Base-by-base conservation (phyloP, 2,888 invertebrate species). In the Plemyria rubiginata region DNA sequence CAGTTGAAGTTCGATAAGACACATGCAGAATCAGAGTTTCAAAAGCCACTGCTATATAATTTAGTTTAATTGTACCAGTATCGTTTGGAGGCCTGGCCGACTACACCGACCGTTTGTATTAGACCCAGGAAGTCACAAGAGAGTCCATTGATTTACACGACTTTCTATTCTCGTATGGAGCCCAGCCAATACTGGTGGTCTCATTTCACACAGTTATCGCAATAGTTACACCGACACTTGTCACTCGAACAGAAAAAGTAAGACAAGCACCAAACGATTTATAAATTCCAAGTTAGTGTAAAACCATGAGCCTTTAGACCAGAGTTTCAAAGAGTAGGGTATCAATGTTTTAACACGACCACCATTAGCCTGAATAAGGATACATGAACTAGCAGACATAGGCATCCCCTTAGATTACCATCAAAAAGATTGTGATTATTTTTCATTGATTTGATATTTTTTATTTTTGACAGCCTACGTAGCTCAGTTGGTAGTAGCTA, bases 51-150 rank as follows among this genome's bases (percentile, higher is more conserved):
- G 73, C 64, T 70, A 67, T 78, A 79, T 82, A 80, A 84, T 84
- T 85, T 81, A 70, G 70, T 68, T 79, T 84, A 85, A 86, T 81
- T 82, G 81, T 75, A 74, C 79, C 75, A 78, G 82, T 81, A 81
- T 77, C 79, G 78, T 74, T 77, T 71, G 66, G 76, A 80, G 78
- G 76, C 76, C 76, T 78, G 76, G 75, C 76, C 73, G 74, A 73
- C 73, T 66, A 70, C 70, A 70, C 72, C 75, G 72, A 60, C 86
- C 84, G 80, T 71, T 78, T 68, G 73, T 68, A 68, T 66, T 57
- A 70, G 84, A 81, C 62, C 84, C 67, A 55, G 66, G 66, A 71
- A 70, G 71, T 70, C 67, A 57, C 68, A 66, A 62, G 72, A 71
- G 70, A 72, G 68, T 66, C 73, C 56, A 67, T 71, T 63, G 61